Conservation (phyloP, 1,140 invertebrate genomes). For the Orussus abietinus region DNA sequence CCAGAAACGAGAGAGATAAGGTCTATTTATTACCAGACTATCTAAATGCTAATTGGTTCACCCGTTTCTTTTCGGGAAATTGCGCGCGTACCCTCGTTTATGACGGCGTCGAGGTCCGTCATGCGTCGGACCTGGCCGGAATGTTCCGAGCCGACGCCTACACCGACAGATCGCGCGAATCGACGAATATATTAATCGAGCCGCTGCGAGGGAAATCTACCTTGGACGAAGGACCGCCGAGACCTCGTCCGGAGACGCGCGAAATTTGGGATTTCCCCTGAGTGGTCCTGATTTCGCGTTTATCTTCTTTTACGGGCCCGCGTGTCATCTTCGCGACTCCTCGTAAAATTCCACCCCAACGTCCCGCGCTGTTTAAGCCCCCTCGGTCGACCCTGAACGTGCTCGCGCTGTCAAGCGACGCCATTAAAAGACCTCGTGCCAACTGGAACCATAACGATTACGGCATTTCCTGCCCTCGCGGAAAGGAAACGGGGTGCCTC, state of each 20-base stretch:
- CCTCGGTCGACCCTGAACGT: no score
- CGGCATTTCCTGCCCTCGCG: no score
- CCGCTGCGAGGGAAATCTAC: constrained; percentile 25
- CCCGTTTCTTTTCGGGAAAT: constrained; percentile 12
- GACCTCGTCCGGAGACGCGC: constrained; percentile 18
- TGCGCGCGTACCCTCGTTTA: constrained; percentile 1
- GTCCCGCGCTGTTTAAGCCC: no score
- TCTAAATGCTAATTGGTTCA: constrained; percentile 28
- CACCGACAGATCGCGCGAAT: constrained; percentile 4
- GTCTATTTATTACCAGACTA: constrained; percentile 15
- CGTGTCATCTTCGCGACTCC: not conserved
- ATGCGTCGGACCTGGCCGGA: no score
- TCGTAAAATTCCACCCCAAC: not conserved
- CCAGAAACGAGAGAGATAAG: no score
- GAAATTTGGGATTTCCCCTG: constrained; percentile 37
- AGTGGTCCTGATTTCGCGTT: constrained; percentile 25
- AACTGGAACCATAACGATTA: no score
- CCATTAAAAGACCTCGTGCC: no score
- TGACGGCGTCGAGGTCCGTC: no score
- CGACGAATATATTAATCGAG: constrained; percentile 35
- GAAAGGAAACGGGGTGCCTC: no score
- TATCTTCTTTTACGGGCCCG: constrained; percentile 16
- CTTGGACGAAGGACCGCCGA: constrained; percentile 30
- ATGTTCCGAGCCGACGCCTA: no score
- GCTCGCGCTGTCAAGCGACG: no score